Evolutionary conservation across 2,888 invertebrate species (phyloP), one percentile per base, ranked within the genome.

Genomic region (Lamellibrachia satsuma): DNA sequence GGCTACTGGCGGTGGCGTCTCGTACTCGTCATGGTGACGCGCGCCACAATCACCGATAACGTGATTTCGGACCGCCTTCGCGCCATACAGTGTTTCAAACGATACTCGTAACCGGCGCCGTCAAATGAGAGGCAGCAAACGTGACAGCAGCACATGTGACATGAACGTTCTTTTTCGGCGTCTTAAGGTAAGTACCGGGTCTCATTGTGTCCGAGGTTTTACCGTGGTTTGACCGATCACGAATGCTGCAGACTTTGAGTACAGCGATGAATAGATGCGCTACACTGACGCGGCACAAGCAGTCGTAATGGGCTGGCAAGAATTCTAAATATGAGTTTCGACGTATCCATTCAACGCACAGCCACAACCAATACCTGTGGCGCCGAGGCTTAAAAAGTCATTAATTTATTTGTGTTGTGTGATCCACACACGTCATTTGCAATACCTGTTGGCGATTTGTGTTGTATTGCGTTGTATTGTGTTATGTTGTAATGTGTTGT

Each of bases 21-120:
- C 75, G 75, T 75, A 15, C 22, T 75, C 75, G 75, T 75, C 75
- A 75, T 75, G 75, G 75, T 75, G 75, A 75, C 75, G 75, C 75
- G 75, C 75, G 75, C 75, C 2, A 75, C 75, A 75, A 75, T 75
- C 75, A 75, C 75, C 75, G 75, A 75, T 75, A 75, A 75, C 75
- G 75, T 22, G 75, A 75, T 22, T 75, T 75, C 75, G 75, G 75
- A 75, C 75, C 22, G 75, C 15, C 75, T 75, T 75, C 75, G 75
- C 75, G 75, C 75, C 75, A 75, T 75, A 22, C 75, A 75, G 15
- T 4, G 75, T 75, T 75, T 75, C 75, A 75, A 75, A 75, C 75
- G 75, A 75, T 75, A 15, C 75, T 6, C n/a, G 15, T n/a, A 75
- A 75, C 75, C 75, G 75, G 75, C 75, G 22, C 15, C 15, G 75